Evolutionary conservation across 2,113 vertebrate genomes (phyloP), one percentile per base, ranked within the genome.

Genomic region (Bagarius yarrelli): DNA sequence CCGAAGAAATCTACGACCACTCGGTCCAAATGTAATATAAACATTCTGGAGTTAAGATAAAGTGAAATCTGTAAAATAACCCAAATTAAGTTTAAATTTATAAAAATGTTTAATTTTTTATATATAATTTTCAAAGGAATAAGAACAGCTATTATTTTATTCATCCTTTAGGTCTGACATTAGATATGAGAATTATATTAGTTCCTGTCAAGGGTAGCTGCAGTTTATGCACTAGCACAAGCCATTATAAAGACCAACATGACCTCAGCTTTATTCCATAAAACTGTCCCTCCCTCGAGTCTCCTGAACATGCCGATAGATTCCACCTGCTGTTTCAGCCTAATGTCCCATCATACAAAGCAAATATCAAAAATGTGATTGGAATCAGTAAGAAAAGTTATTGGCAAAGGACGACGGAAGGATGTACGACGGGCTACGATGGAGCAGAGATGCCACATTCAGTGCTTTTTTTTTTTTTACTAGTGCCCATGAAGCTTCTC

Each of bases 281-380:
- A 91, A 87, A 85, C 88, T 88, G 86, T 87, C 88, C 83, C 86
- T 85, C 79, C 84, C 82, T 86, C 84, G 88, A 44, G 86, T 19
- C 84, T 87, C 88, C 87, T 61, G 81, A 19, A 85, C 76, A 69
- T 84, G 85, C 64, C 84, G 79, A 90, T 88, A 87, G 86, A 89
- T 91, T 89, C 89, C 88, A 21, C 69, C 81, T 88, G 90, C 91
- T 86, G 83, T 86, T 92, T 87, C 86, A 83, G 87, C 84, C 91
- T 87, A 89, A 87, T 91, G 92, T 92, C 87, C 90, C 88, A 92
- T 93, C 91, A 92, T 93, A 91, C 88, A 92, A 89, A 93, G 93
- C 90, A 94, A 94, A 94, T 93, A 94, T 92, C 91, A 92, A 91
- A 94, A 93, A 94, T 93, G 93, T 94, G 93, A 92, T 93, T 93